Base-by-base conservation (phyloP, 2,113 vertebrate species). In the Corvus moneduloides region DNA sequence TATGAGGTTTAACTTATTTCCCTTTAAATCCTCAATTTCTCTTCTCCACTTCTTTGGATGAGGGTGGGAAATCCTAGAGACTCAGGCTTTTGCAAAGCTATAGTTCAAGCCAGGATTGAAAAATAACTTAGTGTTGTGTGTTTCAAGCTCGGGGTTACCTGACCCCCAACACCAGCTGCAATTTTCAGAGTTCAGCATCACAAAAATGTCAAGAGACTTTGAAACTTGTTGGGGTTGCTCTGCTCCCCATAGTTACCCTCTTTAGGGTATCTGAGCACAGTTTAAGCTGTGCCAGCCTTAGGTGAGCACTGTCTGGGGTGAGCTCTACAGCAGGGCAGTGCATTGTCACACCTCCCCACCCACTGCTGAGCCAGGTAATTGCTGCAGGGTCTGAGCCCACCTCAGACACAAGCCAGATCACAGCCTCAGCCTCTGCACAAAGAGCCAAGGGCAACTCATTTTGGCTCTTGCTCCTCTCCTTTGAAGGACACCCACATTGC, bases 1-100 rank as follows among this genome's bases (percentile, higher is more conserved):
- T 96, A 58, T 24, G 73, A 92, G 93, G 93, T 96, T 97, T 96
- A 93, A 86, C 90, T 90, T 84, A 88, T 94, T 96, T 96, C 93
- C 85, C 41, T 90, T 96, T 90, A 96, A 97, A 96, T 95, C 80
- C 68, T 49, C 21, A 22, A 80, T 95, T 88, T 96, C 72, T 95
- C 78, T 87, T 91, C 76, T 86, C 44, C 76, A 6, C 63, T 91
- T 77, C 48, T 93, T 81, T 78, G 75, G 72, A 68, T 0, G 27
- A 92, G 52, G 8, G 18, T 84, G 66, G 90, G 80, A 96, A 96
- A 96, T 94, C 69, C 74, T 87, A 69, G 37, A 84, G 41, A 68
- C 49, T 92, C 55, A 56, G 0, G 13, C 35, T 93, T 93, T 84
- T 78, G 49, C n/a, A 78, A 90, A 87, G 52, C 35, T 55, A 2